These are phyloP conservation scores for Brachionus koreanus DNA, from an alignment of 1,140 invertebrate species.

Conservation along the genomic window DNA sequence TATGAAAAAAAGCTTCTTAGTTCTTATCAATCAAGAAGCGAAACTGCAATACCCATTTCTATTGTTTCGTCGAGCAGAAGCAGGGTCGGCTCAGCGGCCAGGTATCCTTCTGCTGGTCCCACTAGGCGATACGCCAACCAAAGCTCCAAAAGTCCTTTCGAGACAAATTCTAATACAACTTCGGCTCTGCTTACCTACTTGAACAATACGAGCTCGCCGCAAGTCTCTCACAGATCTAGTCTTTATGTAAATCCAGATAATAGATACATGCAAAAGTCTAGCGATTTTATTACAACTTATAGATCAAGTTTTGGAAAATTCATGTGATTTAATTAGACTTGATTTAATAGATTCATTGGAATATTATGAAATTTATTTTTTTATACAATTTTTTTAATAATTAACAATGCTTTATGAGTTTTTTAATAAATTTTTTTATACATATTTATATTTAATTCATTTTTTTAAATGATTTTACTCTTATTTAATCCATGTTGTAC, in stretches of 20 bases:
- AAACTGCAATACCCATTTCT: not conserved
- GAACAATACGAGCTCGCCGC: not conserved
- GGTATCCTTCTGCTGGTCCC: not conserved
- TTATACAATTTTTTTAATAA: too few species aligned
- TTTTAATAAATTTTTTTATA: conserved; percentile 4
- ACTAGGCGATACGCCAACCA: not conserved
- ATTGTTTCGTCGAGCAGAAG: not conserved
- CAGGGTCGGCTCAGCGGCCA: not conserved
- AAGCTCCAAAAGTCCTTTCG: not conserved
- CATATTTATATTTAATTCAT: too few species aligned
- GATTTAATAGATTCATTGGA: too few species aligned
- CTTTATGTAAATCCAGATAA: not conserved
- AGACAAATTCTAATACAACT: conserved; percentile 1
- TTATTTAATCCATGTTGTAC: too few species aligned
- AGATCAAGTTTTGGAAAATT: conserved; percentile 31
- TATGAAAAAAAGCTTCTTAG: conserved; percentile 67
- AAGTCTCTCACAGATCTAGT: not conserved
- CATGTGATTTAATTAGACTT: not conserved
- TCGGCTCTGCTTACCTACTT: not conserved
- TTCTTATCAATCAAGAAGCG: conserved; percentile 46
- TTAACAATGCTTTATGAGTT: not conserved
- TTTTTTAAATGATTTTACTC: too few species aligned
- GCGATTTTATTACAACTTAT: conserved; percentile 18
- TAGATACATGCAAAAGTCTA: conserved; percentile 11
- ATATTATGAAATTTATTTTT: too few species aligned